phyloP scores from a whole-genome alignment of 1,140 invertebrate genomes.

The Drosophila watanabei region DNA sequence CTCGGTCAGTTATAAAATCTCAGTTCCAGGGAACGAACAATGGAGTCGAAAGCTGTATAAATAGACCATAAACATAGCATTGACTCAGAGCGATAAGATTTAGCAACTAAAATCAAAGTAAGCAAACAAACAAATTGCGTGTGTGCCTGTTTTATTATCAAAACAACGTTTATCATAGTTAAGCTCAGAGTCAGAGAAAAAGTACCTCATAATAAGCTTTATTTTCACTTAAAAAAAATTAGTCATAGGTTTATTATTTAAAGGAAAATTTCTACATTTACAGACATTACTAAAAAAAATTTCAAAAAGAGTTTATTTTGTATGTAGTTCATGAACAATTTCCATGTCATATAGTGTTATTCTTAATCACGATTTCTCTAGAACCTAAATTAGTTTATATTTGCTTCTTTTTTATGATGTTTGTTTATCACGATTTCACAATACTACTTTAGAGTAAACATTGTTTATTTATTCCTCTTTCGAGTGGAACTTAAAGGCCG shows the following conservation, averaged over 20 bases:
- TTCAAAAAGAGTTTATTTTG: neutral
- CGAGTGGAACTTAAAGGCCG: neutral
- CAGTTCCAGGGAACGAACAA: neutral
- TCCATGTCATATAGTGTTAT: neutral
- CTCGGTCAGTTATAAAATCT: constrained; percentile 34
- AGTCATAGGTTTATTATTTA: neutral
- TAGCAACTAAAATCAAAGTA: constrained; percentile 34
- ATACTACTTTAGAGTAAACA: neutral
- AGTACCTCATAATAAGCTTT: no score
- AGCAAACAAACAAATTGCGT: constrained; percentile 33
- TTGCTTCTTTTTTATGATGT: neutral
- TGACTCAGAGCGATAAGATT: constrained; percentile 37
- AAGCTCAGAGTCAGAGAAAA: neutral
- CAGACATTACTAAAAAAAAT: neutral
- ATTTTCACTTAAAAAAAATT: no score
- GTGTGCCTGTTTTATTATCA: neutral
- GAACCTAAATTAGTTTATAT: constrained; percentile 1
- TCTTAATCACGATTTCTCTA: neutral
- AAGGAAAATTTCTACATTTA: no score
- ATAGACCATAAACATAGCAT: constrained; percentile 26
- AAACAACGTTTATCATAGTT: neutral
- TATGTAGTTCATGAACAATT: neutral
- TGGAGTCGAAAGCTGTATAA: constrained; percentile 5
- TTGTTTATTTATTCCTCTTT: neutral
- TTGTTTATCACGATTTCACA: constrained; percentile 12